Evolutionary conservation across 35 echinoderm and acorn worm genomes (phyloP).

Genomic region (Apostichopus japonicus): DNA sequence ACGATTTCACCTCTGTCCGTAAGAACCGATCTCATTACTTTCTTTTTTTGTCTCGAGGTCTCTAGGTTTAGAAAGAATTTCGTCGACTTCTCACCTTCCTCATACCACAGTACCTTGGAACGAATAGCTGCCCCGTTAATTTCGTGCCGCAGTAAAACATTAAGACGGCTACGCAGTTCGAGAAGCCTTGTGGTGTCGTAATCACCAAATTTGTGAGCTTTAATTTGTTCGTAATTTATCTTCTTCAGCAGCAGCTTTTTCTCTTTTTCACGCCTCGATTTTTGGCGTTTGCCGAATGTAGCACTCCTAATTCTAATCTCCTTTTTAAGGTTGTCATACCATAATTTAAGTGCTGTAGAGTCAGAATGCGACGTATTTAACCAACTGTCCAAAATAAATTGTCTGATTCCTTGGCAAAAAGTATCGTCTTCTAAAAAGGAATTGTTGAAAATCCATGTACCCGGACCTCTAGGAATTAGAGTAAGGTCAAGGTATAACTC

Average conservation of each 20-base stretch:
- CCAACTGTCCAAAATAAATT: neutral
- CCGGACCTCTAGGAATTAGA: constrained; percentile 2
- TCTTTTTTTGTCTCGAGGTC: constrained; percentile 17
- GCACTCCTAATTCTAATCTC: neutral
- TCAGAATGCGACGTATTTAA: neutral
- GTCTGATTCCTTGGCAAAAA: neutral
- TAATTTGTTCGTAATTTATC: constrained; percentile 5
- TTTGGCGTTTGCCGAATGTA: neutral
- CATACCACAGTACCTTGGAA: constrained; percentile 2
- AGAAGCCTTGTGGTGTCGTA: neutral
- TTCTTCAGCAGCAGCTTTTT: neutral
- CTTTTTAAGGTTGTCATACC: neutral
- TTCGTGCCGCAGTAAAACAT: neutral
- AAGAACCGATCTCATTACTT: neutral
- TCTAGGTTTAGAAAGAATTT: neutral
- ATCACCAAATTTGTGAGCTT: neutral
- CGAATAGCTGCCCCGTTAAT: constrained; percentile 5
- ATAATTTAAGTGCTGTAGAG: neutral
- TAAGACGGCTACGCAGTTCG: neutral
- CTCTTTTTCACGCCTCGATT: neutral
- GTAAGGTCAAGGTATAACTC: neutral
- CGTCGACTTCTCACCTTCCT: too few species aligned
- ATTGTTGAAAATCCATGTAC: constrained; percentile 31
- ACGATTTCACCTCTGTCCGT: neutral
- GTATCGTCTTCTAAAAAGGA: constrained; percentile 4